Conservation (phyloP, 2,113 vertebrate genomes). For the Cichladusa arquata region DNA sequence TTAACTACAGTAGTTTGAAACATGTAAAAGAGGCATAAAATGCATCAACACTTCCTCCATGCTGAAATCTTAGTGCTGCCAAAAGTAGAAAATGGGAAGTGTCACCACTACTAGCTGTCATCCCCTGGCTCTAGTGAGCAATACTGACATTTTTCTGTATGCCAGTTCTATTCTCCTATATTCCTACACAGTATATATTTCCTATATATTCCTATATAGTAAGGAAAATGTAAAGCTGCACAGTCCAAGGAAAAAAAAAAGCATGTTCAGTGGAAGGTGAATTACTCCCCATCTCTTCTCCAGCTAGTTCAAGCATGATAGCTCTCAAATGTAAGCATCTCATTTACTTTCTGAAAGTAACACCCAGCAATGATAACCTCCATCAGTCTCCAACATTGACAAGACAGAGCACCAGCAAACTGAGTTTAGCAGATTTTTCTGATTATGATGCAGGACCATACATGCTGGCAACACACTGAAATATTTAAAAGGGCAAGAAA, state of each 20-base stretch:
- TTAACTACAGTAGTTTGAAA: not conserved
- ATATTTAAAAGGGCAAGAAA: not conserved
- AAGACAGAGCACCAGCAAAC: not conserved
- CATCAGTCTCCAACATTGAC: not conserved
- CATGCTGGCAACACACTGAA: not conserved
- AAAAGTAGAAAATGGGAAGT: not conserved
- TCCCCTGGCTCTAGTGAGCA: not conserved
- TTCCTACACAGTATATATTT: not conserved
- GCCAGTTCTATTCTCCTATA: not conserved
- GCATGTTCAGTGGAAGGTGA: not conserved
- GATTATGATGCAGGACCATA: not conserved
- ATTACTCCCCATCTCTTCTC: not conserved
- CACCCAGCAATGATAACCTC: fast-evolving
- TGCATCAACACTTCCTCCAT: not conserved
- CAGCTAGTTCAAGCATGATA: not conserved
- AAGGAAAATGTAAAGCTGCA: not conserved
- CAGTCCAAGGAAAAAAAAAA: not conserved
- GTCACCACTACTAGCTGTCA: not conserved
- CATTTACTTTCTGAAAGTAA: not conserved
- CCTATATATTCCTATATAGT: not conserved
- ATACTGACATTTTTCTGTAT: not conserved
- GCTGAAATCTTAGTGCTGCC: not conserved
- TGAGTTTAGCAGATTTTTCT: not conserved
- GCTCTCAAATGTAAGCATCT: not conserved
- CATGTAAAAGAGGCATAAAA: not conserved